Conservation (phyloP, 2,888 invertebrate genomes). For the Tipula vernalis region DNA sequence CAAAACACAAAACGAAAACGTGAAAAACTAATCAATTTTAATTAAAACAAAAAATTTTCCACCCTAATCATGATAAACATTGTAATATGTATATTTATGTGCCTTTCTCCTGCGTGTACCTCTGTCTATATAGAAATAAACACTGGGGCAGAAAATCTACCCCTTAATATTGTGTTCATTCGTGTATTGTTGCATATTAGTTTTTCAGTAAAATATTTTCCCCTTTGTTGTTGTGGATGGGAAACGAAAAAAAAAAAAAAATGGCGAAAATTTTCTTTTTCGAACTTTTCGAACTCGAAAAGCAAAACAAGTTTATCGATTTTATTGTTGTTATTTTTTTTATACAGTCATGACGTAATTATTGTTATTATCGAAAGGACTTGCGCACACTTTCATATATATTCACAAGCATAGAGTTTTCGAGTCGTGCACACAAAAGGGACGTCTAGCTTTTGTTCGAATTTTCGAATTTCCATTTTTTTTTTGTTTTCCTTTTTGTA, state of each 20-base stretch:
- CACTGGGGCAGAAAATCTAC: background rate
- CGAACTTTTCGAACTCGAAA: background rate
- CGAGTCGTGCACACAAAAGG: background rate
- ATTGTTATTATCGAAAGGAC: background rate
- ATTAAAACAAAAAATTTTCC: background rate
- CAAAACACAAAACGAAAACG: background rate
- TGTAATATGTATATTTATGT: background rate
- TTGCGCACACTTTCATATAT: too few relatives aligned
- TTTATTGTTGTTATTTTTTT: background rate
- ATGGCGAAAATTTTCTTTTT: background rate
- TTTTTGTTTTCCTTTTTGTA: background rate
- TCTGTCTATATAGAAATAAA: background rate
- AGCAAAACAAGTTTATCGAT: background rate
- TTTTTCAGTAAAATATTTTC: background rate
- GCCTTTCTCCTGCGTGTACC: background rate
- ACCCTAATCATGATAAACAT: background rate
- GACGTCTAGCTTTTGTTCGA: background rate
- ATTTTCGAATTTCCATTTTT: background rate
- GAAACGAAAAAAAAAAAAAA: background rate
- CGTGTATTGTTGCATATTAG: background rate
- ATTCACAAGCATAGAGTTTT: too few relatives aligned
- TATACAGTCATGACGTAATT: background rate
- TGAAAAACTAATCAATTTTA: background rate
- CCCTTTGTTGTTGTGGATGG: background rate
- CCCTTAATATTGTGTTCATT: background rate